Base-by-base conservation (phyloP, 1,140 invertebrate species). In the Panagrolaimus sp. region DNA sequence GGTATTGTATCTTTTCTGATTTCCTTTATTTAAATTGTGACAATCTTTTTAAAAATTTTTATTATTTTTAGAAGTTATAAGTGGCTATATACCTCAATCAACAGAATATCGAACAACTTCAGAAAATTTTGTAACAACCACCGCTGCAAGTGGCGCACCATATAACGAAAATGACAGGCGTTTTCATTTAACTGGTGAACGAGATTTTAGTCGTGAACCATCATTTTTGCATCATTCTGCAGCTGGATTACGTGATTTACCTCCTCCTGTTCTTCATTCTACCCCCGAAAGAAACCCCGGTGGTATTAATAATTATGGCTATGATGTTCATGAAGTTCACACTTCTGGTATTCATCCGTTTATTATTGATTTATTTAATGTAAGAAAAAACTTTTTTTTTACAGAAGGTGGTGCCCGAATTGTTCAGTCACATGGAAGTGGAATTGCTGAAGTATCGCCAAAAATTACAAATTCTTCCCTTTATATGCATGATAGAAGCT, bases 291-390 rank as follows among this genome's bases (percentile, higher is more conserved):
- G 51, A 57, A 65, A 71, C 65, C n/a, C 44, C 64, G 66, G 47
- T 43, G 75, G 66, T 9, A 66, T 79, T 14, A 78, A 78, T 45
- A 72, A 81, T 63, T 78, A 77, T 68, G 79, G 79, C 16, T 82
- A 82, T 61, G 79, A 81, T 63, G 66, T 75, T 31, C 66, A 81
- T 31, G 80, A 82, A 75, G 78, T 81, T 13, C 74, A 79, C 27
- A 82, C 78, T 48, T 31, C 64, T 16, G 65, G 44, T 67, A 57
- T 27, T n/a, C n/a, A n/a, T n/a, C n/a, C n/a, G 51, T 57, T 57
- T 16, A 25, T 57, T 13, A 11, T 13, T 16, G 51, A 57, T 57
- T 16, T 16, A 27, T 38, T 38, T 38, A 4, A 38, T 13, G 51
- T 20, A 57, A 57, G 20, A 57, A 14, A 16, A 20, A 57, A 57